phyloP scores from a whole-genome alignment of 2,797 vertebrate genomes.

The Syngnathus rostellatus region DNA sequence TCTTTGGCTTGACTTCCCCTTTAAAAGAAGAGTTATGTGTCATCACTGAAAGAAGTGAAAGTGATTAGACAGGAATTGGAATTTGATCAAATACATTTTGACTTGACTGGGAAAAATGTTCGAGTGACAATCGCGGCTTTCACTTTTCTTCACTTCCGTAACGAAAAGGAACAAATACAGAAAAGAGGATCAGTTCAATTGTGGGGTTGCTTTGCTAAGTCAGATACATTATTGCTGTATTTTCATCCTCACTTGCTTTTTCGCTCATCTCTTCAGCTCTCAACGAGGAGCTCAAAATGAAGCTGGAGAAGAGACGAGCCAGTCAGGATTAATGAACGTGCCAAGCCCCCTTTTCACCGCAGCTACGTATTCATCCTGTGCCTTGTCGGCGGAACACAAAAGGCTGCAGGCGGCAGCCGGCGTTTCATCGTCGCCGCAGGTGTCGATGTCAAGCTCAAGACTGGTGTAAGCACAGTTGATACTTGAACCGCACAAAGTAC shows the following conservation, averaged over 20 bases:
- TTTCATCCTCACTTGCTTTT: neutral
- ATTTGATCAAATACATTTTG: neutral
- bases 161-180: no score
- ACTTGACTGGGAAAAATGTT: neutral
- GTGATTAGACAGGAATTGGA: neutral
- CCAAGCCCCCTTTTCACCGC: conserved; percentile 38
- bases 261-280: conserved; percentile 51
- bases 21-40: no score
- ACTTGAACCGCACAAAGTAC: neutral
- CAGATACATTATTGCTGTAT: neutral
- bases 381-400: conserved; percentile 55
- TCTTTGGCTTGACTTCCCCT: no score
- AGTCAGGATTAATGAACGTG: conserved; percentile 63
- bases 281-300: conserved; percentile 73
- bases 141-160: no score
- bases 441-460: conserved; percentile 4
- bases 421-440: conserved; percentile 9
- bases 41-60: neutral
- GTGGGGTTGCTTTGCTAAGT: neutral
- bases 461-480: conserved; percentile 13
- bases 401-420: conserved; percentile 20
- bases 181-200: neutral
- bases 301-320: conserved; percentile 70
- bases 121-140: no score
- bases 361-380: conserved; percentile 58